Evolutionary conservation across 2,888 invertebrate species (phyloP).

Genomic region (Deilephila elpenor): DNA sequence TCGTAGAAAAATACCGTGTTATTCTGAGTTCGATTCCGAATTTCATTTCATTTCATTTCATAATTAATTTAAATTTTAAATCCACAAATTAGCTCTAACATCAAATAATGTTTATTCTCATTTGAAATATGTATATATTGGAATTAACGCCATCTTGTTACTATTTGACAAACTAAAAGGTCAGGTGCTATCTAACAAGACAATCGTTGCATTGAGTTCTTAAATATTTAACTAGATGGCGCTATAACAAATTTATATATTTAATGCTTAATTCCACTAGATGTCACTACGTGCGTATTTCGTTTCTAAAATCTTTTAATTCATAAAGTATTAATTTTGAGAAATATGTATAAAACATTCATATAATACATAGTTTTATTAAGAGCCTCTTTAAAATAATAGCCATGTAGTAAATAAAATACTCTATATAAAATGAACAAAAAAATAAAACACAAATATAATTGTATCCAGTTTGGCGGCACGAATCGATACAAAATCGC

Average conservation of each 20-base stretch:
- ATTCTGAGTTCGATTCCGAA: no score
- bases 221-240: constrained; percentile 34
- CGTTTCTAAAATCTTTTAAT: not conserved
- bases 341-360: no score
- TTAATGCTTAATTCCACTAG: constrained; percentile 32
- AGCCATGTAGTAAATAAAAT: no score
- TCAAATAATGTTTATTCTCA: no score
- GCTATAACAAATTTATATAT: not conserved
- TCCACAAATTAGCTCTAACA: no score
- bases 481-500: not conserved
- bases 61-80: no score
- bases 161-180: not conserved
- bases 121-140: no score
- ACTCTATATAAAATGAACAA: not conserved
- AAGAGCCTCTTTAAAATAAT: no score
- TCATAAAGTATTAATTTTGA: no score
- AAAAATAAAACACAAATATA: not conserved
- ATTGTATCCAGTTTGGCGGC: not conserved
- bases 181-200: not conserved
- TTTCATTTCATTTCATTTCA: no score
- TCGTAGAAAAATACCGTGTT: no score
- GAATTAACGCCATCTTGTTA: constrained; percentile 26
- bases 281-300: constrained; percentile 36
- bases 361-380: no score
- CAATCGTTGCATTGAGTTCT: constrained; percentile 6